A percentile compares a stretch with the other conserved stretches of the same genome.
These are phyloP conservation scores for Aplysina aerophoba DNA, from an alignment of 37 sponge, comb jelly and placozoan genomes.

Conservation along the genomic window DNA sequence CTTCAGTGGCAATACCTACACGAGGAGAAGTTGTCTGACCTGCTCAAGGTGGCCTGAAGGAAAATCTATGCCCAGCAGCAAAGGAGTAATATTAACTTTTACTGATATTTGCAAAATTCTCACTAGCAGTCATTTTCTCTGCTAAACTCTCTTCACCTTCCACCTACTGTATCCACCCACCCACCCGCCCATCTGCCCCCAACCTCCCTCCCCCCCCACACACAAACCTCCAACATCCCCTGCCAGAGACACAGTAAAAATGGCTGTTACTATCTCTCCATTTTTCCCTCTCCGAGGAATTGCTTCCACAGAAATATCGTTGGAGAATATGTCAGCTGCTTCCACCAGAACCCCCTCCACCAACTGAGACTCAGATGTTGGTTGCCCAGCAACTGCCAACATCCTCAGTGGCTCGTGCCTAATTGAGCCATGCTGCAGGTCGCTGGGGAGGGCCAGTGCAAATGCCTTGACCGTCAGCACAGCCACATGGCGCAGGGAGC, in stretches of 20 bases:
- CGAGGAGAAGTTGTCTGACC: neutral
- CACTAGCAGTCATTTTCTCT: too few relatives aligned
- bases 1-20: constrained; percentile 18
- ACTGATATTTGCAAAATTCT: too few relatives aligned
- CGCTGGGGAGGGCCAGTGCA: neutral
- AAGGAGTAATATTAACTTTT: too few relatives aligned
- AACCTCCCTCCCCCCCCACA: too few relatives aligned
- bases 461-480: neutral
- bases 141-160: too few relatives aligned
- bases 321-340: neutral
- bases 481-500: constrained; percentile 40
- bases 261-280: constrained; percentile 51
- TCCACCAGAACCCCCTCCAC: constrained; percentile 34
- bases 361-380: neutral
- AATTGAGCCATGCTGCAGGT: neutral
- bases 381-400: neutral
- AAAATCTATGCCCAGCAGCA: too few relatives aligned
- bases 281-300: constrained; percentile 8
- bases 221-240: constrained; percentile 60
- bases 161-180: too few relatives aligned
- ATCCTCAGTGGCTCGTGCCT: neutral
- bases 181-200: too few relatives aligned
- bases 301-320: neutral
- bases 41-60: too few relatives aligned
- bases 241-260: constrained; percentile 63